phyloP scores from a whole-genome alignment of 1,140 invertebrate genomes.

The Cydia strobilella region DNA sequence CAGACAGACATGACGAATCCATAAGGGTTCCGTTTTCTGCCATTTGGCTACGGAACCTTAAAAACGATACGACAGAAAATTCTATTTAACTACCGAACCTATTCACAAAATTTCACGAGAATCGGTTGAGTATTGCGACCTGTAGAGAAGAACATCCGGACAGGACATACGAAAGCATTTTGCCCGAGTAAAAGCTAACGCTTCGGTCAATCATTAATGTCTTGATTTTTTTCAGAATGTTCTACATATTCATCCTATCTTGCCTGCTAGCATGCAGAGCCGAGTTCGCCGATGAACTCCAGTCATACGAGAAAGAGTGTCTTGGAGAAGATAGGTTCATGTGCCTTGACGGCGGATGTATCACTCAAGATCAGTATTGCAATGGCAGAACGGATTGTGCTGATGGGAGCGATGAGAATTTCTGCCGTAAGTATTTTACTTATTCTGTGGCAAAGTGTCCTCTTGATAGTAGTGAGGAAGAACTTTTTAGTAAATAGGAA shows the following conservation, averaged over 20 bases:
- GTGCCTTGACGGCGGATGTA: conserved; percentile 81
- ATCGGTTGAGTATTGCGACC: too few species aligned
- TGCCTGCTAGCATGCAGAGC: background rate
- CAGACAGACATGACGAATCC: too few species aligned
- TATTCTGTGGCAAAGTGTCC: background rate
- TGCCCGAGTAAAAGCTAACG: too few species aligned
- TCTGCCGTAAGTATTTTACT: conserved; percentile 78
- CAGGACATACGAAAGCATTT: too few species aligned
- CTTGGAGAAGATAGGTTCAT: conserved; percentile 73
- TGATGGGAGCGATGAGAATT: conserved; percentile 84
- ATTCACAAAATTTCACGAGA: too few species aligned
- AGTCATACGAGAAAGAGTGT: conserved; percentile 52
- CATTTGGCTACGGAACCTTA: too few species aligned
- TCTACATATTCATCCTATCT: background rate
- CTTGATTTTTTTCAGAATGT: background rate
- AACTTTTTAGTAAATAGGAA: too few species aligned
- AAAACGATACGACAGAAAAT: too few species aligned
- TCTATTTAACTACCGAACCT: too few species aligned
- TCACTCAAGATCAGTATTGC: conserved; percentile 79
- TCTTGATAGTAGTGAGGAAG: too few species aligned
- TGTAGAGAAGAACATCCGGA: too few species aligned
- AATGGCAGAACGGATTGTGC: conserved; percentile 82
- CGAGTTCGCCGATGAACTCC: conserved; percentile 43
- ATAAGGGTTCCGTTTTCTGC: too few species aligned
- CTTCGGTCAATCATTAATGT: background rate